phyloP scores from a whole-genome alignment of 2,113 vertebrate genomes.

The Alces alces region DNA sequence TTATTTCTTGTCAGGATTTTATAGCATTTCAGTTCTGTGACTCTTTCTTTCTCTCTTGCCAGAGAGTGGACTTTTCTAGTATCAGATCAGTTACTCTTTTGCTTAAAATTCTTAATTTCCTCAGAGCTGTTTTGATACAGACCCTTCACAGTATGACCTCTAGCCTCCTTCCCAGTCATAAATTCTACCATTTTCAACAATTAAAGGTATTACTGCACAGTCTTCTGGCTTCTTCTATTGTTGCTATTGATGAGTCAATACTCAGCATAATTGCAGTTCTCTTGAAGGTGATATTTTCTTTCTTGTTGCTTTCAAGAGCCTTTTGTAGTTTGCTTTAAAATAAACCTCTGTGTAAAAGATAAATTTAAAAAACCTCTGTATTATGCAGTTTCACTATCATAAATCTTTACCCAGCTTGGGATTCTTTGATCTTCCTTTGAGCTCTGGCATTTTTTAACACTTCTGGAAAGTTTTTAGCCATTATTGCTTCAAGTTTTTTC shows the following conservation, averaged over 20 bases:
- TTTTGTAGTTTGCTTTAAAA: neutral
- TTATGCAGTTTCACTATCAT: neutral
- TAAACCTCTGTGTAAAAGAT: neutral
- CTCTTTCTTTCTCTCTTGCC: neutral
- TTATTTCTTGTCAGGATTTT: neutral
- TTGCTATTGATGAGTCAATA: neutral
- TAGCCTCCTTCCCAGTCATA: neutral
- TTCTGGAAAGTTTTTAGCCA: neutral
- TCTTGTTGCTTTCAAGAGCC: neutral
- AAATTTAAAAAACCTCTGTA: neutral
- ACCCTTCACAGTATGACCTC: neutral
- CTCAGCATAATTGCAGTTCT: neutral
- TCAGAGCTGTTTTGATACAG: neutral
- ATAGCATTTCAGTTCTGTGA: neutral
- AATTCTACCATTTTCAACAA: neutral
- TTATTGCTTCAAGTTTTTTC: neutral
- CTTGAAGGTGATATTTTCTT: neutral
- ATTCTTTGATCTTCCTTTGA: neutral
- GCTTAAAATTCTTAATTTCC: conserved; percentile 7
- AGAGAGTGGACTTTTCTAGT: neutral
- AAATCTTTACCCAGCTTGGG: neutral
- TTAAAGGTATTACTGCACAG: neutral
- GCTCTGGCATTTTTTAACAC: neutral
- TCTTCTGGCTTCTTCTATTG: neutral
- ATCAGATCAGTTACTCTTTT: neutral